A percentile compares a stretch with the other conserved stretches of the same genome.
Evolutionary conservation across 2,888 invertebrate genomes (phyloP).

Genomic region (Cenopis cana): DNA sequence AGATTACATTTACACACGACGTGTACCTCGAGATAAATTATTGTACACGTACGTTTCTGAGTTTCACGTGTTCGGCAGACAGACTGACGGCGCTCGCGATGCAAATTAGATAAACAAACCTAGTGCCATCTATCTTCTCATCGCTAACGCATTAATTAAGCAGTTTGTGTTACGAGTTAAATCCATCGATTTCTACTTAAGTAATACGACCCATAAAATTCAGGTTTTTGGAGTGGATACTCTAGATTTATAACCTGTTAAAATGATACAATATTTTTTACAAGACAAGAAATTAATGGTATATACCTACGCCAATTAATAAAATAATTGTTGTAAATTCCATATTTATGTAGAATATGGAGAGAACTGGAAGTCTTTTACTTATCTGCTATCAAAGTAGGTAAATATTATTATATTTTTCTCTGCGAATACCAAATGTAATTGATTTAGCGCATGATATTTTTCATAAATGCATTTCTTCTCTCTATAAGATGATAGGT

Average conservation of each 20-base stretch:
- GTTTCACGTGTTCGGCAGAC: conserved; percentile 29
- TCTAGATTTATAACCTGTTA: conserved; percentile 4
- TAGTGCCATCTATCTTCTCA: conserved; percentile 8
- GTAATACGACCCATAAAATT: conserved; percentile 18
- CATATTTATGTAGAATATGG: too few species aligned
- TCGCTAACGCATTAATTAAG: not conserved
- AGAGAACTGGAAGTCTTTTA: too few species aligned
- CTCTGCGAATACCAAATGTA: too few species aligned
- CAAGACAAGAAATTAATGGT: not conserved
- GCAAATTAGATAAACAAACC: conserved; percentile 19
- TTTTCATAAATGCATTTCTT: too few species aligned
- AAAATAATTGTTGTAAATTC: too few species aligned
- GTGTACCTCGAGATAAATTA: conserved; percentile 19
- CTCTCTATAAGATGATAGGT: too few species aligned
- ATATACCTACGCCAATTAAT: too few species aligned
- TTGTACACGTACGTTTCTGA: conserved; percentile 12
- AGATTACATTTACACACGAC: conserved; percentile 10
- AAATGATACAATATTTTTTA: conserved; percentile 10
- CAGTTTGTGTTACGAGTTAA: conserved; percentile 5
- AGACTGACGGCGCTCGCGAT: conserved; percentile 11
- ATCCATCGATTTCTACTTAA: conserved; percentile 8
- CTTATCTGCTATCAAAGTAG: too few species aligned
- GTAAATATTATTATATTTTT: too few species aligned
- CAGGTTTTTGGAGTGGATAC: not conserved
- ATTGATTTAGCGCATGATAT: too few species aligned